A percentile compares a stretch with the other conserved stretches of the same genome.
phyloP scores from a whole-genome alignment of 2,797 vertebrate species.

The Scolopax rusticola region DNA sequence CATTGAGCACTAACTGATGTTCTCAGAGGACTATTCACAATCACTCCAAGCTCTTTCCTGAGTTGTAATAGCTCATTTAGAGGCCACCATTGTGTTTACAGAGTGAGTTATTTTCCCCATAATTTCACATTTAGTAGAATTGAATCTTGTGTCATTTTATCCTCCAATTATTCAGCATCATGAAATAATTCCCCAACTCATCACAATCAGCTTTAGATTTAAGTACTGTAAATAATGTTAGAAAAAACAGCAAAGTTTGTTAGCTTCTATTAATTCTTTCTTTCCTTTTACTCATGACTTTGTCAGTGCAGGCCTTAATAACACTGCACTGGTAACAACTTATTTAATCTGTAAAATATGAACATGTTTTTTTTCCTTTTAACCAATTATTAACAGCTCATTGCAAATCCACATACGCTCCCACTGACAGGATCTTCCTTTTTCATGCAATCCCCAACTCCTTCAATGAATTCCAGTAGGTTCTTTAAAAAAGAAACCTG shows the following conservation, averaged over 20 bases:
- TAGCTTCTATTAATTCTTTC: background rate
- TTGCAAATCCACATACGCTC: background rate
- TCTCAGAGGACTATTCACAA: constrained; percentile 35
- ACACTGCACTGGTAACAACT: background rate
- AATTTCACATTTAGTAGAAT: constrained; percentile 41
- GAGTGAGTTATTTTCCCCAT: background rate
- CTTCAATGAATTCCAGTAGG: background rate
- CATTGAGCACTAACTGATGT: constrained; percentile 28
- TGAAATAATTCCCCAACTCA: constrained; percentile 21
- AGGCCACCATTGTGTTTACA: constrained; percentile 45
- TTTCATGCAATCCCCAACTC: background rate
- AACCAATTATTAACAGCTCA: background rate
- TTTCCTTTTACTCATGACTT: background rate
- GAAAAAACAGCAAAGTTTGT: background rate
- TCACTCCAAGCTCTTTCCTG: constrained; percentile 25
- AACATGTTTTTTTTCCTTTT: background rate
- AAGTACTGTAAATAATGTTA: background rate
- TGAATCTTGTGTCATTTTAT: constrained; percentile 16
- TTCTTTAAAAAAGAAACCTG: background rate
- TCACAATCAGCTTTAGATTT: background rate
- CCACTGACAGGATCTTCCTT: background rate
- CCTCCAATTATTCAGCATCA: background rate
- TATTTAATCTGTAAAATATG: background rate
- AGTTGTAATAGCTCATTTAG: constrained; percentile 46
- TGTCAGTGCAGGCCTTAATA: background rate